These are phyloP conservation scores for Cetonia aurata DNA, from an alignment of 2,888 invertebrate genomes.

Conservation along the genomic window DNA sequence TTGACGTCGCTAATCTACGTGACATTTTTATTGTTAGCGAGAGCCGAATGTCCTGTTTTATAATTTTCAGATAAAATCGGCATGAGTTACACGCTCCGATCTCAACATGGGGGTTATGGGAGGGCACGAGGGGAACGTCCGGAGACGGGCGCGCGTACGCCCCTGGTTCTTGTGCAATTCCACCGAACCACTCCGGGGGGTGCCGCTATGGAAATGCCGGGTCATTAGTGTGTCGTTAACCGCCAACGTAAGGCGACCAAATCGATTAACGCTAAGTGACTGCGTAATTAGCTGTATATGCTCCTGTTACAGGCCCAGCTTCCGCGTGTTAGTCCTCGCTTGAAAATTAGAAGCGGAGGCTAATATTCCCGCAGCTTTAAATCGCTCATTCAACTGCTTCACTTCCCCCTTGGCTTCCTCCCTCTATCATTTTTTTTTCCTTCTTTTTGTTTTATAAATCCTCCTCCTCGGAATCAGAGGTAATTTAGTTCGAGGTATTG, in stretches of 20 bases:
- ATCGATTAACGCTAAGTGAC: conserved; percentile 70
- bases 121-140: conserved; percentile 48
- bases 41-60: conserved; percentile 65
- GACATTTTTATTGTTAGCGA: conserved; percentile 67
- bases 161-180: conserved; percentile 22
- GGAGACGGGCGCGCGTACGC: conserved; percentile 6
- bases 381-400: not conserved
- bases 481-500: too few relatives aligned
- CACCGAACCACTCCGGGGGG: conserved; percentile 6
- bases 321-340: conserved; percentile 51
- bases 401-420: too few relatives aligned
- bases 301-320: conserved; percentile 55
- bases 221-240: conserved; percentile 69
- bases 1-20: conserved; percentile 68
- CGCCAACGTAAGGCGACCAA: conserved; percentile 68
- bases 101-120: conserved; percentile 17
- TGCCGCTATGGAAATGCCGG: conserved; percentile 65
- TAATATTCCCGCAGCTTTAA: conserved; percentile 6
- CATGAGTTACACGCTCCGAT: conserved; percentile 62
- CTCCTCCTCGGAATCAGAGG: too few relatives aligned
- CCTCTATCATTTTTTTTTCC: not conserved
- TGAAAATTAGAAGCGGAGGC: conserved; percentile 19
- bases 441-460: too few relatives aligned
- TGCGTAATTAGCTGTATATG: conserved; percentile 69
- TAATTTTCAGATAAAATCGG: conserved; percentile 66